Base-by-base conservation (phyloP, 2,888 invertebrate genomes). In the Perizoma affinitatum region DNA sequence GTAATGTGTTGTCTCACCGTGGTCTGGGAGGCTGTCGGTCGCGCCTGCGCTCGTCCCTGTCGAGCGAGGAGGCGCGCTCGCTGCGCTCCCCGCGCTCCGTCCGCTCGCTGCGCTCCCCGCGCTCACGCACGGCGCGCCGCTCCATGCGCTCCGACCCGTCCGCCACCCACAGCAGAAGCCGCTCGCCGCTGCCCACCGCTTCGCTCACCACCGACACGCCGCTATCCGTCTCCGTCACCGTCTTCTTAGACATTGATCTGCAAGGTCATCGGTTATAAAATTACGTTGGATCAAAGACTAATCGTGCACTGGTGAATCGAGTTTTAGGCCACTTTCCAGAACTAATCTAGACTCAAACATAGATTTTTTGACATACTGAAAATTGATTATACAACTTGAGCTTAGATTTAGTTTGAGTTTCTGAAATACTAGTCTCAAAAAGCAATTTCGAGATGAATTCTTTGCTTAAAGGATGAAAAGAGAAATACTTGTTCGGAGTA, bases 161-260 rank as follows among this genome's bases (percentile, higher is more conserved):
- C 8, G 88, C 87, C 51, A 91, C 83, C 92, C 91, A 91, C 74
- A 84, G 80, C 77, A 91, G 80, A 61, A 92, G 83, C 46, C 86
- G 84, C 77, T 86, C 86, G 46, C 63, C 68, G 63, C 66, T 65
- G 54, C 61, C 56, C 40, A 58, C 63, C 42, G 63, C 69, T 74
- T 95, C 95, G 64, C 95, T 95, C 56, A 96, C 95, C 50, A 96
- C 95, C 60, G 96, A 96, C 75, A 96, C 96, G 49, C 96, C 96
- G 82, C 96, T 96, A 88, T 96, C 96, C 5, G 96, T 95, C 80
- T 96, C 95, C 45, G 95, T 95, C 75, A 94, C 93, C 34, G 95
- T 94, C 80, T 95, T 95, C 90, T 95, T 95, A 35, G 94, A 94
- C 64, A 93, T 93, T 48, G 95, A 94, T 76, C 94, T 93, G 74